These are phyloP conservation scores for Chrysaora quinquecirrha DNA, from an alignment of 30 jellyfish, hydroid and myxozoan genomes.

Conservation along the genomic window DNA sequence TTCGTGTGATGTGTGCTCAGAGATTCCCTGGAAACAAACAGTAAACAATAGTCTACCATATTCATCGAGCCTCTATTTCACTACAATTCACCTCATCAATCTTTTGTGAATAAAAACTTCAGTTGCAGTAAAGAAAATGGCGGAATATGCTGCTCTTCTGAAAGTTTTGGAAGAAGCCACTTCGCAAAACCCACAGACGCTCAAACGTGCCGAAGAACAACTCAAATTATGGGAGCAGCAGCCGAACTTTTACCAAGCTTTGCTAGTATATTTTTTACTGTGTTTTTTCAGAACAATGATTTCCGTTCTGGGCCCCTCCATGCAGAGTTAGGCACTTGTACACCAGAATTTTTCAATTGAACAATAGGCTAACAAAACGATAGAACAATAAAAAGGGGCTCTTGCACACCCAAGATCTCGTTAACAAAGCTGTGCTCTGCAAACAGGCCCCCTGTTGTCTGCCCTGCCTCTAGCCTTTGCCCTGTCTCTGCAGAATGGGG, in stretches of 20 bases:
- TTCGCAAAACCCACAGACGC: slow-evolving; percentile 70
- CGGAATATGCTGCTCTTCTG: slow-evolving; percentile 44
- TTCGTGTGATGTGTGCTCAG: too few species aligned
- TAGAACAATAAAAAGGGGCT: too few species aligned
- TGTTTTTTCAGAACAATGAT: too few species aligned
- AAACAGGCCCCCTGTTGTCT: too few species aligned
- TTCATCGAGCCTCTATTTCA: slow-evolving; percentile 41
- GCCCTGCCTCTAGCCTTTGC: too few species aligned
- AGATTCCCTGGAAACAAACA: not conserved
- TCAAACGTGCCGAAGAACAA: slow-evolving; percentile 83
- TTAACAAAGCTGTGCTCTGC: too few species aligned
- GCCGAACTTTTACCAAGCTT: slow-evolving; percentile 66
- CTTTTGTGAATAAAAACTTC: not conserved
- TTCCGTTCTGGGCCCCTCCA: too few species aligned
- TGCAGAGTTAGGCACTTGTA: not conserved
- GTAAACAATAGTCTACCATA: not conserved
- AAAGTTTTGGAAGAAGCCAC: slow-evolving; percentile 65
- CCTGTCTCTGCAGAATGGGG: too few species aligned
- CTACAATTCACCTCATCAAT: not conserved
- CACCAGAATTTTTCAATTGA: not conserved
- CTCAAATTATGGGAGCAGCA: slow-evolving; percentile 72
- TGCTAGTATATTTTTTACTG: slow-evolving; percentile 61
- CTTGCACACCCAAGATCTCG: too few species aligned
- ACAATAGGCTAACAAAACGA: too few species aligned
- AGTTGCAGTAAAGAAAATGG: too few species aligned